These are phyloP conservation scores for Alces alces DNA, from an alignment of 2,113 vertebrate genomes.

Conservation along the genomic window DNA sequence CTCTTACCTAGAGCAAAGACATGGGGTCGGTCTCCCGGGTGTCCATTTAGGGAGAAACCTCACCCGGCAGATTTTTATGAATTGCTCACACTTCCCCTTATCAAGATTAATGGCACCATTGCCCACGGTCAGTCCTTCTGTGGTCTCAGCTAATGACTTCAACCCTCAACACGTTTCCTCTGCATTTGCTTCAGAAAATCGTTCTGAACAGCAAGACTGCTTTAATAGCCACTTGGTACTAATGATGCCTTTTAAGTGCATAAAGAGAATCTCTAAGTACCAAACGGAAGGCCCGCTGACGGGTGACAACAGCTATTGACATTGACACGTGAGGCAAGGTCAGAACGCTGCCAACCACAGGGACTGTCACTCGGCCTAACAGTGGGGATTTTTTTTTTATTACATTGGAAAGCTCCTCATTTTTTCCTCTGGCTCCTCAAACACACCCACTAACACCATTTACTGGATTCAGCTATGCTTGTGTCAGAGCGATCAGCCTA, in stretches of 20 bases:
- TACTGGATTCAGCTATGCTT: background rate
- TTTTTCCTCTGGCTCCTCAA: background rate
- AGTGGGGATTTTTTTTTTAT: background rate
- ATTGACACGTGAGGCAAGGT: slow-evolving; percentile 52
- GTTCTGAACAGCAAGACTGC: slow-evolving; percentile 66
- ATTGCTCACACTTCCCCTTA: slow-evolving; percentile 69
- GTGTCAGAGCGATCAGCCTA: background rate
- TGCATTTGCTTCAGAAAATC: slow-evolving; percentile 67
- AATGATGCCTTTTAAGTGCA: slow-evolving; percentile 75
- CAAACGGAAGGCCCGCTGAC: slow-evolving; percentile 37
- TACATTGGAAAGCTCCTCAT: background rate
- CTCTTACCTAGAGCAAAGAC: slow-evolving; percentile 10
- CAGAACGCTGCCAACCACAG: background rate
- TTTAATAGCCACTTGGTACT: slow-evolving; percentile 77
- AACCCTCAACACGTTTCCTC: slow-evolving; percentile 65
- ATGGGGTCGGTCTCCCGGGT: slow-evolving; percentile 40
- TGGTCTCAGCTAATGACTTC: slow-evolving; percentile 73
- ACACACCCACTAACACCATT: background rate
- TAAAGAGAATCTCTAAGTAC: slow-evolving; percentile 66
- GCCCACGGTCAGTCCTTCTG: slow-evolving; percentile 67
- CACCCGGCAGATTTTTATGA: slow-evolving; percentile 65
- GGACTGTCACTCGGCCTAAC: background rate
- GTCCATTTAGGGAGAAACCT: slow-evolving; percentile 63
- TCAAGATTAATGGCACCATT: slow-evolving; percentile 71
- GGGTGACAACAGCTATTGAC: slow-evolving; percentile 61